A percentile compares a stretch with the other conserved stretches of the same genome.
Evolutionary conservation across 2,797 vertebrate species (phyloP).

Genomic region (Notolepis coatsorum): DNA sequence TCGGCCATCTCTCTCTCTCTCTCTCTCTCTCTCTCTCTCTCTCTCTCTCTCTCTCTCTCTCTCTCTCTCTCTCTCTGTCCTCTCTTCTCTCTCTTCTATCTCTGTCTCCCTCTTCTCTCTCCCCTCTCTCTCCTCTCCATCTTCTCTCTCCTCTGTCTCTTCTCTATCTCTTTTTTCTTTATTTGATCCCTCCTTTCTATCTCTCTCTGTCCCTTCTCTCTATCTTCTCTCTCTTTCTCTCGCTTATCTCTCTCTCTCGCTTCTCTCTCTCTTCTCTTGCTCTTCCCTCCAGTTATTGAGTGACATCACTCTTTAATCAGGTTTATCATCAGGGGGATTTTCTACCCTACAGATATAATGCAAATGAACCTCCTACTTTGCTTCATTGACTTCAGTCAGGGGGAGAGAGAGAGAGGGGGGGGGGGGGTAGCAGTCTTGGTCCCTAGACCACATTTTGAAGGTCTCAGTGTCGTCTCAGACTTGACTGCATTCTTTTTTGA

Average conservation of each 20-base stretch:
- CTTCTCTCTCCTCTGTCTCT: slow-evolving; percentile 28
- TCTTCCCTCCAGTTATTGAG: slow-evolving; percentile 55
- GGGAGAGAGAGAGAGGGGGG: too few species aligned
- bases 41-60: neutral
- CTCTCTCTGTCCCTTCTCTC: slow-evolving; percentile 40
- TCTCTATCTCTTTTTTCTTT: too few species aligned
- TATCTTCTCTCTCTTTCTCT: slow-evolving; percentile 30
- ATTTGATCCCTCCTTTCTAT: slow-evolving; percentile 3
- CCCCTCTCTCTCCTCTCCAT: neutral
- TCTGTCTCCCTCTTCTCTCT: too few species aligned
- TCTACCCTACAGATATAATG: slow-evolving; percentile 60
- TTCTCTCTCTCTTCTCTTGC: slow-evolving; percentile 28
- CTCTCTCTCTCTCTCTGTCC: too few species aligned
- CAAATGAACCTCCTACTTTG: slow-evolving; percentile 49
- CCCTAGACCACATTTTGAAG: too few species aligned
- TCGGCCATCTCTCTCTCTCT: slow-evolving; percentile 45
- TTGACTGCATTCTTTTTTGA: too few species aligned
- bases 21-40: slow-evolving; percentile 15
- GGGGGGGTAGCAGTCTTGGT: too few species aligned
- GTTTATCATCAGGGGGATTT: slow-evolving; percentile 59
- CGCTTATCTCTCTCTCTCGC: slow-evolving; percentile 43
- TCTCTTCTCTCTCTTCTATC: too few species aligned
- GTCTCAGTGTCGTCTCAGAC: too few species aligned
- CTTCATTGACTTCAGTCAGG: slow-evolving; percentile 21
- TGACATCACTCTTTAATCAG: slow-evolving; percentile 70